A percentile compares a stretch with the other conserved stretches of the same genome.
These are phyloP conservation scores for Zosterops japonicus DNA, from an alignment of 2,113 vertebrate genomes.

Conservation along the genomic window DNA sequence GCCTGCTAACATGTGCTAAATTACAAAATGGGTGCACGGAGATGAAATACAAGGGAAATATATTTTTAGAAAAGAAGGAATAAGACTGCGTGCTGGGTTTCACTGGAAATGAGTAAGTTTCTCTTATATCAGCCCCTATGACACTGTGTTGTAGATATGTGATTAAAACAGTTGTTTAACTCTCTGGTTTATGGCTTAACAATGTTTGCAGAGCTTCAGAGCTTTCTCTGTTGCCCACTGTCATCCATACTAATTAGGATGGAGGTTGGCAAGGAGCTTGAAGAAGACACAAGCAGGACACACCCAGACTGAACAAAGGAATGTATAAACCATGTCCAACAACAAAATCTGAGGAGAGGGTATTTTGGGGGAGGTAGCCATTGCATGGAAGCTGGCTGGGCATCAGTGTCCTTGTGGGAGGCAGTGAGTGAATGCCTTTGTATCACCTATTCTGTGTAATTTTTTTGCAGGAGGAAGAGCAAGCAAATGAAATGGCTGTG, in stretches of 20 bases:
- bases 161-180: background rate
- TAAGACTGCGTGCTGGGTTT: background rate
- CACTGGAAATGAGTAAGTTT: background rate
- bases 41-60: background rate
- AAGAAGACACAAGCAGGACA: background rate
- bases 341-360: background rate
- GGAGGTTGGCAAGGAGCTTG: background rate
- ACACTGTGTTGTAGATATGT: background rate
- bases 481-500: fast-evolving
- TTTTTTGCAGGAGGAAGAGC: background rate
- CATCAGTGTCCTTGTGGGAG: background rate
- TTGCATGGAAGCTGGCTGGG: background rate
- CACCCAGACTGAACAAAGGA: background rate
- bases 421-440: background rate
- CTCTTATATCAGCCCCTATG: background rate
- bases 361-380: background rate
- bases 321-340: background rate
- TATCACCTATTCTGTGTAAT: background rate
- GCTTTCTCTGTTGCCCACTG: background rate
- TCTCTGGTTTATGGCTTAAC: background rate
- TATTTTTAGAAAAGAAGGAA: background rate
- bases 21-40: background rate
- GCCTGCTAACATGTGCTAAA: background rate
- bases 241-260: background rate
- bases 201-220: background rate